phyloP scores from a whole-genome alignment of 2,888 invertebrate genomes.

The Lapara coniferarum region DNA sequence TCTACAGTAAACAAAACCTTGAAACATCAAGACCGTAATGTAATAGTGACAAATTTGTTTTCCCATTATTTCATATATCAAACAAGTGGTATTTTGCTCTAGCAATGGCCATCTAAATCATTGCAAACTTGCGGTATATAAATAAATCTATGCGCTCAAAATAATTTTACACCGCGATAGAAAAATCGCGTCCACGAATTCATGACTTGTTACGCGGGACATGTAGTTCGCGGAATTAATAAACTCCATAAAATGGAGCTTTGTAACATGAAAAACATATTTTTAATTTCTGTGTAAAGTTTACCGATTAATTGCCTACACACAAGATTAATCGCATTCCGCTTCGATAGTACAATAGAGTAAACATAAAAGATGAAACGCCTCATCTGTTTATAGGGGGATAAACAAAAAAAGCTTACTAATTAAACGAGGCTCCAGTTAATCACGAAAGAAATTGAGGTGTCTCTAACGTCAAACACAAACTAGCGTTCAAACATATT shows the following conservation, averaged over 20 bases:
- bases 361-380: constrained; percentile 21
- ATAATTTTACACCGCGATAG: constrained; percentile 38
- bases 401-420: constrained; percentile 18
- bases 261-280: constrained; percentile 16
- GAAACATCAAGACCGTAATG: constrained; percentile 18
- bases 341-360: constrained; percentile 21
- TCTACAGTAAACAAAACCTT: constrained; percentile 9
- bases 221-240: constrained; percentile 34
- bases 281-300: constrained; percentile 15
- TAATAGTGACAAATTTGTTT: constrained; percentile 20
- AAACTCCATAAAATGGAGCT: constrained; percentile 26
- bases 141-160: constrained; percentile 37
- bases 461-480: constrained; percentile 6
- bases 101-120: constrained; percentile 31
- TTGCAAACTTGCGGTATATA: constrained; percentile 36
- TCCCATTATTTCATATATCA: constrained; percentile 19
- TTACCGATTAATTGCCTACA: constrained; percentile 17
- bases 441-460: constrained; percentile 1
- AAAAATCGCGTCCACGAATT: constrained; percentile 35
- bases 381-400: background rate
- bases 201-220: constrained; percentile 35
- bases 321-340: constrained; percentile 15
- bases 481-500: background rate
- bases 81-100: constrained; percentile 26
- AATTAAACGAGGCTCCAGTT: constrained; percentile 5